Evolutionary conservation across 2,113 vertebrate genomes (phyloP).

Genomic region (Sorex fumeus): DNA sequence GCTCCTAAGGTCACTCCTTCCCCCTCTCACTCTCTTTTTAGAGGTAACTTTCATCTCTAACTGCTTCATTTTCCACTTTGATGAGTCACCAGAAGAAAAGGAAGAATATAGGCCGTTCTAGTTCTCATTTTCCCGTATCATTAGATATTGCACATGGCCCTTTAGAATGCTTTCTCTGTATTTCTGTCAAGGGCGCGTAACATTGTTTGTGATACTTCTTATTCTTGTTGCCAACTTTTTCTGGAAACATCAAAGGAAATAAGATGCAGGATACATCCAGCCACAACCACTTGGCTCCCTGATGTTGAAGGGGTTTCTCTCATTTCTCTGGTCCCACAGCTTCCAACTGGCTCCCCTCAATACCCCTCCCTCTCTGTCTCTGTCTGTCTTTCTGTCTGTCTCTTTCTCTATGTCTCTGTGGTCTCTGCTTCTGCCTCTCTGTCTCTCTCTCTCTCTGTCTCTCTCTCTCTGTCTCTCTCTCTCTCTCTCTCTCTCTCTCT

Average conservation of each 20-base stretch:
- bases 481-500: too few relatives aligned
- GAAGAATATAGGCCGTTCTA: slow-evolving; percentile 80
- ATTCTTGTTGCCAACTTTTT: slow-evolving; percentile 83
- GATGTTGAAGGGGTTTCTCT: slow-evolving; percentile 69
- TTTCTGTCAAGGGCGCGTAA: slow-evolving; percentile 81
- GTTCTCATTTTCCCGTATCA: slow-evolving; percentile 83
- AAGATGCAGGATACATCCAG: slow-evolving; percentile 83
- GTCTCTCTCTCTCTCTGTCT: too few relatives aligned
- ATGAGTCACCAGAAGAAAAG: slow-evolving; percentile 76
- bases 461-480: too few relatives aligned
- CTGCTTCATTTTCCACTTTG: slow-evolving; percentile 79
- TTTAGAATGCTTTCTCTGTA: slow-evolving; percentile 84
- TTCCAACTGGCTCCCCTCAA: not conserved
- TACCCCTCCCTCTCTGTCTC: slow-evolving; percentile 56
- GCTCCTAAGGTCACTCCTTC: slow-evolving; percentile 46
- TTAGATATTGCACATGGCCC: slow-evolving; percentile 78
- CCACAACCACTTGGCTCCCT: slow-evolving; percentile 78
- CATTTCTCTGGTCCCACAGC: slow-evolving; percentile 64
- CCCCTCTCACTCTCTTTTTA: not conserved
- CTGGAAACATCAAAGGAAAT: slow-evolving; percentile 86
- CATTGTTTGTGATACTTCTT: slow-evolving; percentile 86
- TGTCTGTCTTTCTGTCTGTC: not conserved
- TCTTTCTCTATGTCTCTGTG: too few relatives aligned
- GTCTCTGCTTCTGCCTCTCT: too few relatives aligned
- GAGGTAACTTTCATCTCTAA: slow-evolving; percentile 47